Conservation (phyloP, 1,140 invertebrate genomes). For the Drosophila quadrilineata region DNA sequence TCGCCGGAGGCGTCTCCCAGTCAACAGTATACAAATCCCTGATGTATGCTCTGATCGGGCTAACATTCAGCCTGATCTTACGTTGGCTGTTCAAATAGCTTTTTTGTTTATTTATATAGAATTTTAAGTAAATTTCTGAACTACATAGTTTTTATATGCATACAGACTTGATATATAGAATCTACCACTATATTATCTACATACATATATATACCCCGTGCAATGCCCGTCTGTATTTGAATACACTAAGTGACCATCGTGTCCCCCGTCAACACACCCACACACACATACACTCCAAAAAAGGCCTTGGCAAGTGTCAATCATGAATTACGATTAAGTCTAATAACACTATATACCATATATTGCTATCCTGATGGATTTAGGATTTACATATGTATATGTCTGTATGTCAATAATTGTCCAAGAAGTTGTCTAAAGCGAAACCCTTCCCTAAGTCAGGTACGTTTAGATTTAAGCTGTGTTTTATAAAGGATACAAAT, state of each 20-base stretch:
- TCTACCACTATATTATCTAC: too few relatives aligned
- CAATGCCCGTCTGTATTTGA: conserved; percentile 27
- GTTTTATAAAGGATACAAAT: conserved; percentile 20
- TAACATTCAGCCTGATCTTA: conserved; percentile 46
- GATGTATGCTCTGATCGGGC: conserved; percentile 55
- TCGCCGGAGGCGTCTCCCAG: conserved; percentile 47
- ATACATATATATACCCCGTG: conserved; percentile 44
- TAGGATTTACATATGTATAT: too few relatives aligned
- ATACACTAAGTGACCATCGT: too few relatives aligned
- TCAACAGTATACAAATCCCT: conserved; percentile 52
- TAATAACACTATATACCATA: background rate
- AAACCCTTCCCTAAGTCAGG: conserved; percentile 8
- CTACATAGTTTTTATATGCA: conserved; percentile 29
- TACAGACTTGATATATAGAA: conserved; percentile 15
- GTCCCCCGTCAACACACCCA: conserved; percentile 4
- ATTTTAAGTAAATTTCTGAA: conserved; percentile 51
- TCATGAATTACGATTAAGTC: conserved; percentile 35
- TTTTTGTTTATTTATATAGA: conserved; percentile 45
- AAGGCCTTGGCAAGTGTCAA: conserved; percentile 38
- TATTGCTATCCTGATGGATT: too few relatives aligned
- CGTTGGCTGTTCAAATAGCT: conserved; percentile 68
- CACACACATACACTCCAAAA: conserved; percentile 29
- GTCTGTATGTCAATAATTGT: background rate
- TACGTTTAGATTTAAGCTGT: conserved; percentile 44
- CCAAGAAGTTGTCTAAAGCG: background rate